Evolutionary conservation across 2,113 vertebrate genomes (phyloP).

Genomic region (Pluvianellus socialis): DNA sequence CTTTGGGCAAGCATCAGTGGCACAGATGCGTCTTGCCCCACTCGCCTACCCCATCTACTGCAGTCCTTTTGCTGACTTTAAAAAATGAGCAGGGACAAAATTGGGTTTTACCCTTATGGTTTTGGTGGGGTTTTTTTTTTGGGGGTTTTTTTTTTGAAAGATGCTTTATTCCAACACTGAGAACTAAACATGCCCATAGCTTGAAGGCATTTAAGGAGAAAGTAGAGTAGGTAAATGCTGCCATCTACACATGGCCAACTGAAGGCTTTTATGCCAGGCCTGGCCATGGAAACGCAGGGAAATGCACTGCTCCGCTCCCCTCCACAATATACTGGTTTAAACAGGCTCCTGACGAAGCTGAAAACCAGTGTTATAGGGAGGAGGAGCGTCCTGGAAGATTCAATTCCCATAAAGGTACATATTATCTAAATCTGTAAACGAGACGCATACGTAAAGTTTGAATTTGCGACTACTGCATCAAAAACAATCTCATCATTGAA

Average conservation of each 20-base stretch:
- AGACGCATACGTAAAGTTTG: neutral
- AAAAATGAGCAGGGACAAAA: neutral
- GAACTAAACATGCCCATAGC: neutral
- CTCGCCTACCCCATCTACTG: neutral
- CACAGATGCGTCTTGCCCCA: rapidly evolving
- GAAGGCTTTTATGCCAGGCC: neutral
- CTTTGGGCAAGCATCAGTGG: neutral
- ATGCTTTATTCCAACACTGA: neutral
- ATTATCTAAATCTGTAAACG: neutral
- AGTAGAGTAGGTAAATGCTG: conserved; percentile 50
- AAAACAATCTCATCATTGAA: neutral
- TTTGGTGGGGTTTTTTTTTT: neutral
- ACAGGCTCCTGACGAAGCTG: neutral
- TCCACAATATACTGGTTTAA: neutral
- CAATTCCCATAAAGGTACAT: neutral
- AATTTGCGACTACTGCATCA: neutral
- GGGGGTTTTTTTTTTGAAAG: neutral
- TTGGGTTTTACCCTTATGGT: neutral
- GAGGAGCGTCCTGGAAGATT: neutral
- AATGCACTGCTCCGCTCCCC: neutral
- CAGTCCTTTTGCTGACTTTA: neutral
- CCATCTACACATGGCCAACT: conserved; percentile 48
- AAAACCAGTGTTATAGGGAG: neutral
- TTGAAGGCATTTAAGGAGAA: neutral
- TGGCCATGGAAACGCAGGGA: neutral